These are phyloP conservation scores for Pemphredon lugubris DNA, from an alignment of 2,888 invertebrate species.

Conservation along the genomic window DNA sequence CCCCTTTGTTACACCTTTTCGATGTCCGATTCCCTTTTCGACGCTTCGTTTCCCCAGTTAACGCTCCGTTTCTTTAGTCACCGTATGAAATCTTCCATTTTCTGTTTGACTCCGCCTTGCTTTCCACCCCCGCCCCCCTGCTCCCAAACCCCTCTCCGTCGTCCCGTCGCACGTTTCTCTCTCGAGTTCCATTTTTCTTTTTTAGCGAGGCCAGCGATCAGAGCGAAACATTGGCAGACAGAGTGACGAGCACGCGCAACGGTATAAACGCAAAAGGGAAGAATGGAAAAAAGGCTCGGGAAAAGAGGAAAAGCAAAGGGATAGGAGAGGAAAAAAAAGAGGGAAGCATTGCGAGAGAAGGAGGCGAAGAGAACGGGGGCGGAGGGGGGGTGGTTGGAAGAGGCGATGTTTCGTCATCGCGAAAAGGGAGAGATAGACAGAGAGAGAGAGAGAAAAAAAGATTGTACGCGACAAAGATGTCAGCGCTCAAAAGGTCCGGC, in stretches of 20 bases:
- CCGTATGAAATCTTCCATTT: slow-evolving; percentile 39
- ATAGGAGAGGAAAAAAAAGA: too few relatives aligned
- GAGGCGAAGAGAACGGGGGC: slow-evolving; percentile 18
- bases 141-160: not conserved
- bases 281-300: slow-evolving; percentile 15
- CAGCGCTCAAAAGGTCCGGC: slow-evolving; percentile 48
- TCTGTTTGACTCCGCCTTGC: slow-evolving; percentile 4
- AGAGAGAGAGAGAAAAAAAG: too few relatives aligned
- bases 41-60: slow-evolving; percentile 38
- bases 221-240: slow-evolving; percentile 25
- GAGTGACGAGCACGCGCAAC: not conserved
- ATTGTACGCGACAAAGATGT: slow-evolving; percentile 52
- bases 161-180: not conserved
- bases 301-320: not conserved
- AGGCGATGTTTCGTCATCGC: slow-evolving; percentile 38
- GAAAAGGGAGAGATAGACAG: slow-evolving; percentile 29
- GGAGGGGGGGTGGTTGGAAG: not conserved
- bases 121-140: not conserved
- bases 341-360: slow-evolving; percentile 20
- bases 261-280: slow-evolving; percentile 8
- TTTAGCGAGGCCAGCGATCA: slow-evolving; percentile 21
- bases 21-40: slow-evolving; percentile 60
- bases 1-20: slow-evolving; percentile 47
- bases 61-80: slow-evolving; percentile 32
- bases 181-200: not conserved